Evolutionary conservation across 2,797 vertebrate genomes (phyloP).

Genomic region (Poeciliopsis paucimaculata): DNA sequence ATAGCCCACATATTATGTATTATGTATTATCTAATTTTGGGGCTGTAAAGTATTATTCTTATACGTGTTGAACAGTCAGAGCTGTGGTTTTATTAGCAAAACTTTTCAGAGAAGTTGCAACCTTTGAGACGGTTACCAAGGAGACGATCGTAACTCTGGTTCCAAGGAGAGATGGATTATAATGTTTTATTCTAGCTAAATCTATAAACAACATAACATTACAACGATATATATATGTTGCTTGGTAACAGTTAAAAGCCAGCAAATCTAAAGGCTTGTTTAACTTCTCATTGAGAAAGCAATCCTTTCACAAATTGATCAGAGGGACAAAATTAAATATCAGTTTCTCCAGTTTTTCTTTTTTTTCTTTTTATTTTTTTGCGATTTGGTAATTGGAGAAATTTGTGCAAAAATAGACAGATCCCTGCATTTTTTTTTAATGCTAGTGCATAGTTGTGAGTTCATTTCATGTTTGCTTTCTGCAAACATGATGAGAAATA

Average conservation of each 20-base stretch:
- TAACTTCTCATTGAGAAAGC: not conserved
- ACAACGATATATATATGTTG: too few species aligned
- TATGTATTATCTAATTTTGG: not conserved
- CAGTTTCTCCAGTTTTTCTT: too few species aligned
- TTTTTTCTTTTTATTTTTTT: too few species aligned
- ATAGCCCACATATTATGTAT: not conserved
- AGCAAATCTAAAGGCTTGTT: not conserved
- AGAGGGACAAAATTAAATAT: not conserved
- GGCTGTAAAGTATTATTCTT: not conserved
- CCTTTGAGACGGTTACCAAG: too few species aligned
- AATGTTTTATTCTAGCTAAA: not conserved
- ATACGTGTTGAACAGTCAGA: not conserved
- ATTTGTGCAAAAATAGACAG: too few species aligned
- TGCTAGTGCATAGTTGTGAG: too few species aligned
- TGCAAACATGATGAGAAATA: too few species aligned
- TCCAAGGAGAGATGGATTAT: not conserved
- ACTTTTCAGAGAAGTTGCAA: not conserved
- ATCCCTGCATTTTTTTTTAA: too few species aligned
- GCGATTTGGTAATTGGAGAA: too few species aligned
- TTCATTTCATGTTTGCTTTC: too few species aligned
- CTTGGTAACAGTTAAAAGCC: too few species aligned
- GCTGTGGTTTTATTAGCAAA: not conserved
- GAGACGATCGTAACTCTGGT: not conserved
- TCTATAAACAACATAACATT: too few species aligned
- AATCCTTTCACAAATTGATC: not conserved